Conservation (phyloP, 2,797 vertebrate species). For the Amblyopsis hoosieri region DNA sequence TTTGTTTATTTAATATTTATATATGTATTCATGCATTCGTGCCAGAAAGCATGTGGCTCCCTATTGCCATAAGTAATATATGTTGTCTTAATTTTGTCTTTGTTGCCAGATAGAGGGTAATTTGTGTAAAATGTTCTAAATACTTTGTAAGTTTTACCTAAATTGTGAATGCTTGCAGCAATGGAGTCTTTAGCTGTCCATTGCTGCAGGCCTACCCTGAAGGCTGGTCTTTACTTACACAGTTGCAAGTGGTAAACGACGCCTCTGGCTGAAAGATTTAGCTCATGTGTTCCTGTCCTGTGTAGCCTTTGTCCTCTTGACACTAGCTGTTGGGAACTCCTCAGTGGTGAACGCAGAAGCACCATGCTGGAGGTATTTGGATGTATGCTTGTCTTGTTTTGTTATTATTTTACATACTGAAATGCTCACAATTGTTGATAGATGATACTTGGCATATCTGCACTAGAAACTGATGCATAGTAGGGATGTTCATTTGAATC, state of each 20-base stretch:
- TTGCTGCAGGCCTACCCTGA: constrained; percentile 53
- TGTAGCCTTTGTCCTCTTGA: constrained; percentile 8
- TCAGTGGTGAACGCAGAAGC: constrained; percentile 20
- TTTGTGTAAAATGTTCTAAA: no score
- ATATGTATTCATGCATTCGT: no score
- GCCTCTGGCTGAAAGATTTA: constrained; percentile 42
- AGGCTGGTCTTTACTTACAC: constrained; percentile 44
- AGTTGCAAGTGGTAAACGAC: constrained; percentile 30
- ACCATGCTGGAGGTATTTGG: not conserved
- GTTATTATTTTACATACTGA: not conserved
- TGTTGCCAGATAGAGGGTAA: no score
- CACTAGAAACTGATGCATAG: no score
- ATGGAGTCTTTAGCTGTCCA: constrained; percentile 45
- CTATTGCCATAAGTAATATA: no score
- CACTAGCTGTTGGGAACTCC: no score
- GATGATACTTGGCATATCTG: no score
- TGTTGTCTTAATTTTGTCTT: no score
- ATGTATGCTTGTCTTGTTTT: constrained; percentile 14
- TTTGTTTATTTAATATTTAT: no score
- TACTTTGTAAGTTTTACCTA: constrained; percentile 14
- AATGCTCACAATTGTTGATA: not conserved
- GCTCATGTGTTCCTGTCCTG: constrained; percentile 29
- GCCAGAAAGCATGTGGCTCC: no score
- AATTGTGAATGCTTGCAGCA: constrained; percentile 20
- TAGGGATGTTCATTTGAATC: no score